Percentiles rank a stretch among this genome's conserved stretches.
phyloP scores from a whole-genome alignment of 2,113 vertebrate genomes.

The Grallaria varia region DNA sequence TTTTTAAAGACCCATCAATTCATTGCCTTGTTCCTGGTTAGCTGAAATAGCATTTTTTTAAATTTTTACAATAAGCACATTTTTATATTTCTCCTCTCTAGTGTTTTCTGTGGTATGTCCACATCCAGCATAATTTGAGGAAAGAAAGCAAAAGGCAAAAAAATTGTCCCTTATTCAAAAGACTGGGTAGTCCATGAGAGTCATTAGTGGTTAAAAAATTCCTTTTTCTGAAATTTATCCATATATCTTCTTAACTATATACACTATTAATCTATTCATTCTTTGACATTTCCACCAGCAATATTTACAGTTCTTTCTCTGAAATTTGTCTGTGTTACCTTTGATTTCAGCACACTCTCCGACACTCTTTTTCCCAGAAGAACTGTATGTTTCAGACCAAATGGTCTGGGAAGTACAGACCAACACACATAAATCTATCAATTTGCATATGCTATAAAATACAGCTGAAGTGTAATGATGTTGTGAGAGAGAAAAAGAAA shows the following conservation, averaged over 20 bases:
- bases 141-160: neutral
- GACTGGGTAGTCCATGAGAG: neutral
- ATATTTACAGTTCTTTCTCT: neutral
- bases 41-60: neutral
- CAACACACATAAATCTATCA: neutral
- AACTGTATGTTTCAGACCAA: neutral
- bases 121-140: neutral
- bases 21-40: neutral
- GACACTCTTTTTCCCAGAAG: neutral
- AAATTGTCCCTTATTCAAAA: neutral
- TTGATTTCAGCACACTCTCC: neutral
- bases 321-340: neutral
- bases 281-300: neutral
- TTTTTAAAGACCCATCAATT: neutral
- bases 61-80: neutral
- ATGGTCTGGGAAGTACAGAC: neutral
- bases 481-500: neutral
- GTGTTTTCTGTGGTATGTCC: neutral
- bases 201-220: neutral
- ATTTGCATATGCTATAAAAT: neutral
- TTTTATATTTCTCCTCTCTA: neutral
- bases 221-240: neutral
- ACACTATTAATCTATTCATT: neutral
- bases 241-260: neutral
- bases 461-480: rapidly evolving